Percentiles rank a stretch among this genome's conserved stretches.
phyloP scores from a whole-genome alignment of 2,113 vertebrate genomes.

The Leucopsar rothschildi region DNA sequence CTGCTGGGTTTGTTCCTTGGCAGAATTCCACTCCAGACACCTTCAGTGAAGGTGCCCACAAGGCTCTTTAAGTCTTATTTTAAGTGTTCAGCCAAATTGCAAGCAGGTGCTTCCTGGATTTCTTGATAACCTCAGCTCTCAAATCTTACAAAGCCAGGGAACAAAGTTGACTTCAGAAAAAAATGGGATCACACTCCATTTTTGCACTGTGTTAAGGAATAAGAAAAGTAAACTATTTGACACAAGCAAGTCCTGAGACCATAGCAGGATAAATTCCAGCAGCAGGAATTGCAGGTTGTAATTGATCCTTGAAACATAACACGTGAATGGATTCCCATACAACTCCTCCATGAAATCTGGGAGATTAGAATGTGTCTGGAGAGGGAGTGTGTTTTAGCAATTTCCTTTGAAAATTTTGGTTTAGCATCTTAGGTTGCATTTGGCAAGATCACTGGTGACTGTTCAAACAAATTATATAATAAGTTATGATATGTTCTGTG shows the following conservation, averaged over 20 bases:
- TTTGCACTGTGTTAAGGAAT: not conserved
- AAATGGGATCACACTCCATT: not conserved
- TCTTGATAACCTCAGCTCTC: not conserved
- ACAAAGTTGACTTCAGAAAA: not conserved
- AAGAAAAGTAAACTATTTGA: not conserved
- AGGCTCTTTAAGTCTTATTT: not conserved
- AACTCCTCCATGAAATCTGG: not conserved
- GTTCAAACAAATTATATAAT: not conserved
- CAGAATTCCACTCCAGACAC: not conserved
- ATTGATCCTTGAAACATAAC: not conserved
- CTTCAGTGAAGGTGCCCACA: not conserved
- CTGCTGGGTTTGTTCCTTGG: not conserved
- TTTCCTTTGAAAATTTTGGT: not conserved
- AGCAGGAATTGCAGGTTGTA: not conserved
- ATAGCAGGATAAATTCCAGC: not conserved
- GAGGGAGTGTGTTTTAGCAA: not conserved
- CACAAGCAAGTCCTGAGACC: not conserved
- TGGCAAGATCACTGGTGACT: not conserved
- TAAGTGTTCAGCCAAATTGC: not conserved
- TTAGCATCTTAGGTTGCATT: not conserved
- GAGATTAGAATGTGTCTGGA: not conserved
- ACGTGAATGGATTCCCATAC: not conserved
- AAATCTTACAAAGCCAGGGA: not conserved
- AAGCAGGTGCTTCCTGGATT: not conserved
- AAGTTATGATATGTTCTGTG: not conserved